Evolutionary conservation across 2,888 invertebrate genomes (phyloP).

Genomic region (Dusona sp.): DNA sequence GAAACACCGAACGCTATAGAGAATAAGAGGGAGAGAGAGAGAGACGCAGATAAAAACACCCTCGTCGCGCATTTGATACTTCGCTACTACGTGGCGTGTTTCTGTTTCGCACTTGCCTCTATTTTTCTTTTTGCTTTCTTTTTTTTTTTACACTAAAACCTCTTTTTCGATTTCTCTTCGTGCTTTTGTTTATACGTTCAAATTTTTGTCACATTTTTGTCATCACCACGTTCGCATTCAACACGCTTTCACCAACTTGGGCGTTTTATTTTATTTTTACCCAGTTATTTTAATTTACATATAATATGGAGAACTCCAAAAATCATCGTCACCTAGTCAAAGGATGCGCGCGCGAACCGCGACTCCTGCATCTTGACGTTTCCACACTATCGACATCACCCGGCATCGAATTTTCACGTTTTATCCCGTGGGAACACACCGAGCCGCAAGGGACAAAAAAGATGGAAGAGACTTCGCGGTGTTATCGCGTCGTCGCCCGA

Average conservation of each 20-base stretch:
- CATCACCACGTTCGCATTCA: background rate
- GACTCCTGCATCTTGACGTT: slow-evolving; percentile 58
- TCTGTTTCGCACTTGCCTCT: slow-evolving; percentile 22
- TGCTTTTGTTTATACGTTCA: background rate
- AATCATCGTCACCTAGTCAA: slow-evolving; percentile 60
- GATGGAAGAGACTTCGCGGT: slow-evolving; percentile 44
- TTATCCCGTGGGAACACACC: slow-evolving; percentile 32
- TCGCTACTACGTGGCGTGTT: slow-evolving; percentile 45
- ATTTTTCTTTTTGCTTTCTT: background rate
- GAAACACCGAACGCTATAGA: slow-evolving; percentile 27
- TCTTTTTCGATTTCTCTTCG: background rate
- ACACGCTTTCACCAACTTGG: background rate
- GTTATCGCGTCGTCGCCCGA: slow-evolving; percentile 45
- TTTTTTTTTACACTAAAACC: slow-evolving; percentile 2
- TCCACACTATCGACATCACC: slow-evolving; percentile 47
- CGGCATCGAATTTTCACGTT: slow-evolving; percentile 53
- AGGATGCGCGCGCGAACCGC: slow-evolving; percentile 33
- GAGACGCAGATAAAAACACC: slow-evolving; percentile 44
- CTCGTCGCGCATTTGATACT: slow-evolving; percentile 32
- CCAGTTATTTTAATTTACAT: slow-evolving; percentile 10
- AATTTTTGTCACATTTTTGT: slow-evolving; percentile 14
- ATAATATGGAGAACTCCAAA: slow-evolving; percentile 12
- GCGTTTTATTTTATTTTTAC: slow-evolving; percentile 4
- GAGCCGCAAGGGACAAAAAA: slow-evolving; percentile 11
- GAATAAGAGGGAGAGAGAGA: slow-evolving; percentile 21